Percentiles rank a stretch among this genome's conserved stretches.
Conservation (phyloP, 2,797 vertebrate species). For the Hypotaenidia okinawae region DNA sequence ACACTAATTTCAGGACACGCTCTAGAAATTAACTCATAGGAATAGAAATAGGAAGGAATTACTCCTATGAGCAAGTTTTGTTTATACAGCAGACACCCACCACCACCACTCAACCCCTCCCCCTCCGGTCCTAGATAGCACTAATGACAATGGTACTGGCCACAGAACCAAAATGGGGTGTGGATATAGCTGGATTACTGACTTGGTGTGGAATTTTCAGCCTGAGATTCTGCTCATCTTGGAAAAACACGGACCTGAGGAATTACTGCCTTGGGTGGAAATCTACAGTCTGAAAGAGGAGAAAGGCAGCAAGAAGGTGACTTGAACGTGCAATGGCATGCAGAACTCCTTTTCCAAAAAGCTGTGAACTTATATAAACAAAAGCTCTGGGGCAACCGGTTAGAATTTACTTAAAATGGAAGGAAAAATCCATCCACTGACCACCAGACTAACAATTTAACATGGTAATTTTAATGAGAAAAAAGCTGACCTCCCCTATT, state of each 20-base stretch:
- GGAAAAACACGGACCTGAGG: not conserved
- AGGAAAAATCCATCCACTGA: not conserved
- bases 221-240: not conserved
- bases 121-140: not conserved
- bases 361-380: not conserved
- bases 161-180: not conserved
- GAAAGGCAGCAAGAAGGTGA: not conserved
- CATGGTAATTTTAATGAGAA: not conserved
- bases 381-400: not conserved
- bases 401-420: not conserved
- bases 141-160: accelerated
- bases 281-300: not conserved
- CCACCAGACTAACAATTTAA: not conserved
- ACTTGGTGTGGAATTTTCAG: not conserved
- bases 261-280: not conserved
- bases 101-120: not conserved
- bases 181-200: not conserved
- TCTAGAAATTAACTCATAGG: not conserved
- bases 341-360: not conserved
- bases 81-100: not conserved
- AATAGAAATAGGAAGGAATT: not conserved
- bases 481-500: not conserved
- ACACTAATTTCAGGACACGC: not conserved
- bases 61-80: not conserved
- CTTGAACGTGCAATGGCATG: not conserved